These are phyloP conservation scores for Actinia equina DNA, from an alignment of 64 coral and sea anemone species.

Conservation along the genomic window DNA sequence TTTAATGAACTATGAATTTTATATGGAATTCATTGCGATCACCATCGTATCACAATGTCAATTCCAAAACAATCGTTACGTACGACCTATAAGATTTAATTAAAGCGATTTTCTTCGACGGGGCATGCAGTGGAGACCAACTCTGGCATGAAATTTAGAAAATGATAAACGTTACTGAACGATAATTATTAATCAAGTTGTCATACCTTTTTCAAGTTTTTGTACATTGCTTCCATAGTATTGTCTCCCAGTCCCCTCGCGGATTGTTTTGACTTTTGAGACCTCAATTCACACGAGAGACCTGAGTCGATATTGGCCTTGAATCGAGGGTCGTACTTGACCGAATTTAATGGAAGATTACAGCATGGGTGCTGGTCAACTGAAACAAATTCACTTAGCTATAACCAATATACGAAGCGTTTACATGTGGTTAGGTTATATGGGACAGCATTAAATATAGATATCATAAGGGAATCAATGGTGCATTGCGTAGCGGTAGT, in stretches of 20 bases:
- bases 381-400: not conserved
- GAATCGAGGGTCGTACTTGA: conserved; percentile 23
- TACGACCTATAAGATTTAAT: no score
- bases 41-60: no score
- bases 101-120: no score
- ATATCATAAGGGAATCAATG: no score
- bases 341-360: not conserved
- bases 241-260: conserved; percentile 13
- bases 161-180: no score
- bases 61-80: no score
- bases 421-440: not conserved
- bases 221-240: not conserved
- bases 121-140: no score
- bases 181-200: no score
- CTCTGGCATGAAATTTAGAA: no score
- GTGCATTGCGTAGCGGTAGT: no score
- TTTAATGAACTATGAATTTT: no score
- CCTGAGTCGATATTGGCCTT: conserved; percentile 14
- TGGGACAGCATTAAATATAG: not conserved
- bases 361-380: conserved; percentile 41
- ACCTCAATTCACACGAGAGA: conserved; percentile 17
- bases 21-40: no score
- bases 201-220: conserved; percentile 9
- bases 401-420: not conserved
- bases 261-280: not conserved